A percentile compares a stretch with the other conserved stretches of the same genome.
phyloP scores from a whole-genome alignment of 2,888 invertebrate species.

The Odontomyia ornata region DNA sequence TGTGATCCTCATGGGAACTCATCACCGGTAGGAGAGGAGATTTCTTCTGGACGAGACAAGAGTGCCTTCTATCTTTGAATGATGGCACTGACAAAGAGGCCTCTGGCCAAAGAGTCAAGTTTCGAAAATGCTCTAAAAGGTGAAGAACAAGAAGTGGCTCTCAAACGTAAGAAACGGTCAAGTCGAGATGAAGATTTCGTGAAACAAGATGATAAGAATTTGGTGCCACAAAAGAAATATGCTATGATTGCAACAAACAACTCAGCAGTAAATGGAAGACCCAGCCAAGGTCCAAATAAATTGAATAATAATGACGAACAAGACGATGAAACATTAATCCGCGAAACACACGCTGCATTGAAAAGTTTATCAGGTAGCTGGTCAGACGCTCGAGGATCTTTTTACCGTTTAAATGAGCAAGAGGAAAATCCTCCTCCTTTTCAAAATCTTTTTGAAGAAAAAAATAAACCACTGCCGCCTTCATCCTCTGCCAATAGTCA shows the following conservation, averaged over 20 bases:
- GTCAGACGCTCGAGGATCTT: slow-evolving; percentile 74
- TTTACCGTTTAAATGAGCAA: slow-evolving; percentile 73
- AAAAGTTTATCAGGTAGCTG: slow-evolving; percentile 88
- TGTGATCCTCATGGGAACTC: not conserved
- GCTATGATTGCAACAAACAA: slow-evolving; percentile 51
- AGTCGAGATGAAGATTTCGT: slow-evolving; percentile 60
- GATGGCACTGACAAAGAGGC: slow-evolving; percentile 64
- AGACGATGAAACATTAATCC: slow-evolving; percentile 83
- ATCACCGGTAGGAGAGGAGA: not conserved
- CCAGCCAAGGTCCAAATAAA: slow-evolving; percentile 45
- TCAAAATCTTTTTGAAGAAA: slow-evolving; percentile 86
- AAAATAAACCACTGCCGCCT: slow-evolving; percentile 71
- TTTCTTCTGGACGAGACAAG: not conserved
- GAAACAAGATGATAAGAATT: slow-evolving; percentile 54
- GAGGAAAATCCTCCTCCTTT: slow-evolving; percentile 83
- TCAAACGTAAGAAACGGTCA: slow-evolving; percentile 62
- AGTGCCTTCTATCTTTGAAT: slow-evolving; percentile 44
- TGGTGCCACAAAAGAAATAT: slow-evolving; percentile 62
- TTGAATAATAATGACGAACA: slow-evolving; percentile 63
- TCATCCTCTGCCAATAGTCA: slow-evolving; percentile 46
- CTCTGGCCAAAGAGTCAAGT: slow-evolving; percentile 60
- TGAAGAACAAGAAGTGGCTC: slow-evolving; percentile 60
- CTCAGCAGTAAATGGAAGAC: slow-evolving; percentile 49
- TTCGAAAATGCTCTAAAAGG: slow-evolving; percentile 54
- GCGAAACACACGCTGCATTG: slow-evolving; percentile 88